A percentile compares a stretch with the other conserved stretches of the same genome.
phyloP scores from a whole-genome alignment of 2,113 vertebrate genomes.

The Lasiurus cinereus region DNA sequence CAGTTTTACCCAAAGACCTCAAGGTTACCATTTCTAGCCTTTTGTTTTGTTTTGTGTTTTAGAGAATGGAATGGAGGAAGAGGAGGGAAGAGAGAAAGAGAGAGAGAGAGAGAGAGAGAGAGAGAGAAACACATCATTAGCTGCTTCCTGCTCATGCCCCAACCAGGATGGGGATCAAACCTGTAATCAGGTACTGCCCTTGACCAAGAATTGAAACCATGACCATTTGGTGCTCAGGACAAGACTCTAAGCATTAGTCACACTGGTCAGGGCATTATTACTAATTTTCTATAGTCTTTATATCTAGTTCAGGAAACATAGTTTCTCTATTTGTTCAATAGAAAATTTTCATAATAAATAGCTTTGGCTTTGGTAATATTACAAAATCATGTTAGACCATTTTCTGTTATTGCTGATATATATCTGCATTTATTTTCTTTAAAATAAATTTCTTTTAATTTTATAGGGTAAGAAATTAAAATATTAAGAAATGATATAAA shows the following conservation, averaged over 20 bases:
- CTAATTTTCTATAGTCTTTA: neutral
- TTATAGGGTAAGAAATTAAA: neutral
- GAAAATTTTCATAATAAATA: neutral
- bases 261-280: no score
- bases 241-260: no score
- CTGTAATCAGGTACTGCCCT: no score
- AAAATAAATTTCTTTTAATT: constrained; percentile 42
- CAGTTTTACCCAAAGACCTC: neutral
- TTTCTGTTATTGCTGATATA: constrained; percentile 1
- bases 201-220: no score
- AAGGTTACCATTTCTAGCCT: neutral
- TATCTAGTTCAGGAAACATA: neutral
- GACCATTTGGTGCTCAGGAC: no score
- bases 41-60: no score
- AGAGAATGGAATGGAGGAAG: no score
- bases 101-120: no score
- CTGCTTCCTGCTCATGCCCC: no score
- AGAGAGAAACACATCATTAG: no score
- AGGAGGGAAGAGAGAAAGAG: no score
- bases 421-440: neutral
- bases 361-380: neutral
- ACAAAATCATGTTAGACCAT: neutral
- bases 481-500: neutral
- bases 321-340: neutral
- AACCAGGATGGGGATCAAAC: no score